Evolutionary conservation across 2,888 invertebrate species (phyloP).

Genomic region (Iselma pallidipennis): DNA sequence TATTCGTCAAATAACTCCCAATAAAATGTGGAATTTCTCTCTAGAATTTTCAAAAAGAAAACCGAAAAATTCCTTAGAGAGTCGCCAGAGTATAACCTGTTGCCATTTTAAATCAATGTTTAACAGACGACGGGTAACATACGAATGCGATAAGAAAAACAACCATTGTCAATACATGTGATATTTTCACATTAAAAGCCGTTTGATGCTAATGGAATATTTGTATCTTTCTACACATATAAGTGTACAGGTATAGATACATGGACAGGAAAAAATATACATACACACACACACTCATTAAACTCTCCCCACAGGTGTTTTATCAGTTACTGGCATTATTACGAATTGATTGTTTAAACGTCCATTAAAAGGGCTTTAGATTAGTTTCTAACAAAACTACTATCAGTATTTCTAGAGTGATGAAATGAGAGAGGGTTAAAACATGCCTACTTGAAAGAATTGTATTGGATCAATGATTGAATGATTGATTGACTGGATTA

Average conservation of each 20-base stretch:
- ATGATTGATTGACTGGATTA: background rate
- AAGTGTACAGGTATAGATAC: too few species aligned
- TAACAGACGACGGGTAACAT: conserved; percentile 40
- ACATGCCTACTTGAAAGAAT: background rate
- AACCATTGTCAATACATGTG: conserved; percentile 45
- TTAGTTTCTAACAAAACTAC: conserved; percentile 1
- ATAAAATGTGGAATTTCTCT: background rate
- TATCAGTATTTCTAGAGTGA: conserved; percentile 1
- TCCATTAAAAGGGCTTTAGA: conserved; percentile 23
- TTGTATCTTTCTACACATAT: conserved; percentile 2
- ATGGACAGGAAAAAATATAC: too few species aligned
- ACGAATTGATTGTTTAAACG: conserved; percentile 20
- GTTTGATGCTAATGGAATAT: conserved; percentile 48
- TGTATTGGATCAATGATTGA: background rate
- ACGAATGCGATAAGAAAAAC: conserved; percentile 46
- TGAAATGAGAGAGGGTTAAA: background rate
- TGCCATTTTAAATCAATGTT: conserved; percentile 43
- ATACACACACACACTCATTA: too few species aligned
- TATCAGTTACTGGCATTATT: conserved; percentile 22
- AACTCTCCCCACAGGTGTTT: conserved; percentile 38
- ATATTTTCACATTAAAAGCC: conserved; percentile 45
- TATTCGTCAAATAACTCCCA: background rate
- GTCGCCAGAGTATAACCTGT: conserved; percentile 12
- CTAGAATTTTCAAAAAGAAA: background rate
- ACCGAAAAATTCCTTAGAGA: conserved; percentile 17